Conservation (phyloP, 2,797 vertebrate species). For the Crax fasciolata region DNA sequence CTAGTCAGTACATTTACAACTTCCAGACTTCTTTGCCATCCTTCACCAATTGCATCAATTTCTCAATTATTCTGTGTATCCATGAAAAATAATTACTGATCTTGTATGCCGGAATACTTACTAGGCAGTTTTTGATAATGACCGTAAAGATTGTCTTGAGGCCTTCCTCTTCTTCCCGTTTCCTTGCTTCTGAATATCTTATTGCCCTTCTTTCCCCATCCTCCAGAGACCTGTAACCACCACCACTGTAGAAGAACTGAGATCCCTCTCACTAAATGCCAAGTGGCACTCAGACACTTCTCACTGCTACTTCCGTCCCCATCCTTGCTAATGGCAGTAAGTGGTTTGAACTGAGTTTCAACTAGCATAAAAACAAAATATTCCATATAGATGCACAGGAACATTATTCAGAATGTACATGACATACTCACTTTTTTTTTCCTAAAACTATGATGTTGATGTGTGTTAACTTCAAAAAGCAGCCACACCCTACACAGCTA, state of each 20-base stretch:
- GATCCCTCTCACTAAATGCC: accelerated
- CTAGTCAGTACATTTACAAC: neutral
- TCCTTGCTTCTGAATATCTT: neutral
- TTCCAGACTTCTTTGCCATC: neutral
- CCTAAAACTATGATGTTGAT: neutral
- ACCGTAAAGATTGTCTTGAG: neutral
- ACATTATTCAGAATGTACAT: neutral
- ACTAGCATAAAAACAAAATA: neutral
- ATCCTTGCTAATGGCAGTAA: neutral
- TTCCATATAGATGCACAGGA: neutral
- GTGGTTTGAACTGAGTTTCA: neutral
- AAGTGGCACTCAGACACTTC: neutral
- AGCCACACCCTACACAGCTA: neutral
- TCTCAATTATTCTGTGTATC: accelerated
- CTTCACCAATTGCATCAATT: neutral
- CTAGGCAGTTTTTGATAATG: neutral
- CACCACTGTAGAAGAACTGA: neutral
- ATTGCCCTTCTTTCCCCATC: neutral
- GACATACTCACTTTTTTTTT: neutral
- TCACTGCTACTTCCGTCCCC: neutral
- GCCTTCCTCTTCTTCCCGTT: neutral
- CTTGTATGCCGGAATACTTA: neutral
- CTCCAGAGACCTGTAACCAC: neutral
- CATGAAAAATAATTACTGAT: neutral
- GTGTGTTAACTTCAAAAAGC: neutral